These are phyloP conservation scores for Ramphastos sulfuratus DNA, from an alignment of 2,113 vertebrate species.

Conservation along the genomic window DNA sequence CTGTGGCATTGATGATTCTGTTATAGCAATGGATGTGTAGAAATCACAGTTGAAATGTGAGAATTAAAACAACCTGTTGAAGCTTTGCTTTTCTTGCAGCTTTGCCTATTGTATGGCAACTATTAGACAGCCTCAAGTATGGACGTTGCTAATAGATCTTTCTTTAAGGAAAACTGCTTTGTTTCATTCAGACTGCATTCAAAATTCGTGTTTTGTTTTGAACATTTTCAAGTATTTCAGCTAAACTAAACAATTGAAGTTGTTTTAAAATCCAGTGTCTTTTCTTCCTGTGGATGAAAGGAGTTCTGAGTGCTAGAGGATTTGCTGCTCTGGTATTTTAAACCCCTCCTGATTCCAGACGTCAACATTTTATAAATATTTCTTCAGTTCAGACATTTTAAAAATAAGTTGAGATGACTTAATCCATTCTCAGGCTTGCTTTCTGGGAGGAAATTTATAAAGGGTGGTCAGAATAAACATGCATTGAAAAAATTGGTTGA, in stretches of 20 bases:
- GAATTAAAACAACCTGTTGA: neutral
- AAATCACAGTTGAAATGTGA: neutral
- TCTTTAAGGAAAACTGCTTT: neutral
- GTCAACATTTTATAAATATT: conserved; percentile 61
- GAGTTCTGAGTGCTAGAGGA: conserved; percentile 7
- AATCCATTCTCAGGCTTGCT: conserved; percentile 13
- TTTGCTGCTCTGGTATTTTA: conserved; percentile 67
- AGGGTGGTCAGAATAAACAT: conserved; percentile 22
- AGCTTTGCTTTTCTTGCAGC: neutral
- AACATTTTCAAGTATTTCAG: neutral
- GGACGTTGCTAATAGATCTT: neutral
- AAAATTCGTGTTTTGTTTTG: neutral
- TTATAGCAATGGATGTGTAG: neutral
- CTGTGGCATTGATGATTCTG: neutral
- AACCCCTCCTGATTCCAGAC: conserved; percentile 49
- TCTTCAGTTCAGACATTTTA: conserved; percentile 37
- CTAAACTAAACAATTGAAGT: neutral
- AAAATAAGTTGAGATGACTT: conserved; percentile 50
- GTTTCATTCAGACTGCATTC: neutral
- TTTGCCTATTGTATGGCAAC: neutral
- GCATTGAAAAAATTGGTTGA: neutral
- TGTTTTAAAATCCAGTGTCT: neutral
- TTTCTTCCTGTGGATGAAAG: conserved; percentile 24
- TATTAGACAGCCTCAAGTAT: neutral
- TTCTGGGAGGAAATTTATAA: conserved; percentile 32